Conservation (phyloP, 2,888 invertebrate genomes). For the Drosophila stalkeri region DNA sequence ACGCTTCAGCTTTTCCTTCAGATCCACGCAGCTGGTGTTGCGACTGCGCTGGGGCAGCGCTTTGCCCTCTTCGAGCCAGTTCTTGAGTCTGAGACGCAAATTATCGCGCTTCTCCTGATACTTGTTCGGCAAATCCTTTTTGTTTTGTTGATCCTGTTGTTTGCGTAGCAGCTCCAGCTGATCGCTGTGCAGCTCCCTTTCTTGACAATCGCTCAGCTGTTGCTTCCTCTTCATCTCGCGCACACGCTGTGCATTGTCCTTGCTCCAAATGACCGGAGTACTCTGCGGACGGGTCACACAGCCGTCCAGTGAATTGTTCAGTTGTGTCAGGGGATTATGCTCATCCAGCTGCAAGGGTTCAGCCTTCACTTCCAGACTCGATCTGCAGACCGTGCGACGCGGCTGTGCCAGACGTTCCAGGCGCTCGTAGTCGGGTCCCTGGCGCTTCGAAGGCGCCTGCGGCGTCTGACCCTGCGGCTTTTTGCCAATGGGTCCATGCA, state of each 20-base stretch:
- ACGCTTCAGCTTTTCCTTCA: not conserved
- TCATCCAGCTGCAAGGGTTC: not conserved
- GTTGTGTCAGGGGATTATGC: too few species aligned
- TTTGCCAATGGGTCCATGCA: not conserved
- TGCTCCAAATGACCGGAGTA: constrained; percentile 24
- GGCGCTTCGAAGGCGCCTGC: not conserved
- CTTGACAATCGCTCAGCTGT: not conserved
- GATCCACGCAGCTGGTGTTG: not conserved
- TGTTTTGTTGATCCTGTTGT: constrained; percentile 32
- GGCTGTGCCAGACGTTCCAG: constrained; percentile 44
- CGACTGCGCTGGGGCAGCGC: constrained; percentile 12
- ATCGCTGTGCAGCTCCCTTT: constrained; percentile 12
- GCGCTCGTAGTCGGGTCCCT: constrained; percentile 36
- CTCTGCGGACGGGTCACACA: not conserved
- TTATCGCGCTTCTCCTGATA: constrained; percentile 30
- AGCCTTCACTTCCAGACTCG: not conserved
- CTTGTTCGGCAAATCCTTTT: constrained; percentile 22
- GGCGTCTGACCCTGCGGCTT: not conserved
- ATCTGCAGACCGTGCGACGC: constrained; percentile 13
- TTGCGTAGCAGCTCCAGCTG: constrained; percentile 33
- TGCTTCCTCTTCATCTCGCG: constrained; percentile 8
- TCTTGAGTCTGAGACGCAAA: constrained; percentile 23
- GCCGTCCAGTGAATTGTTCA: not conserved
- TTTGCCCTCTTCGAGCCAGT: constrained; percentile 32
- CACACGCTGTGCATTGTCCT: constrained; percentile 20